Conservation (phyloP, 2,888 invertebrate species). For the Nysson spinosus region DNA sequence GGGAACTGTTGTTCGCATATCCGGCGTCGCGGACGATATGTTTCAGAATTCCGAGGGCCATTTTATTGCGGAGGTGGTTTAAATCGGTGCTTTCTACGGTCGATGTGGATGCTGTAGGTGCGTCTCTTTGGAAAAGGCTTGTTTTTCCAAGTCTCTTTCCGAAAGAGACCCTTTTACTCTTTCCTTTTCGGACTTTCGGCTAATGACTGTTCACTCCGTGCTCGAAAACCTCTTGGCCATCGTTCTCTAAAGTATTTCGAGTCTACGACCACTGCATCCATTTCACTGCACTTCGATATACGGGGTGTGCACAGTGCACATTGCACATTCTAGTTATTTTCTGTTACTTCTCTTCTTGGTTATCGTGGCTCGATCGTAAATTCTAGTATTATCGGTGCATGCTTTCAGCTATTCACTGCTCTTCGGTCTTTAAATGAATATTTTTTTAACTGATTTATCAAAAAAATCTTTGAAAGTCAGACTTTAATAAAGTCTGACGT, state of each 20-base stretch:
- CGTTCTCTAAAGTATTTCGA: constrained; percentile 36
- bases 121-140: constrained; percentile 23
- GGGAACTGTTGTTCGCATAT: no score
- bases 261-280: constrained; percentile 23
- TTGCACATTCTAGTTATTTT: no score
- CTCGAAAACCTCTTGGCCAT: constrained; percentile 54
- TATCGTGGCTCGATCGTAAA: no score
- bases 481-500: no score
- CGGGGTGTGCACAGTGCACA: neutral
- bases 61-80: constrained; percentile 21
- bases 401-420: no score
- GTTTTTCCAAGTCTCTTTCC: constrained; percentile 42
- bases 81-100: constrained; percentile 30
- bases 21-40: neutral
- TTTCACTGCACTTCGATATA: constrained; percentile 9
- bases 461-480: no score
- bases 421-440: no score
- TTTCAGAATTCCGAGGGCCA: constrained; percentile 25
- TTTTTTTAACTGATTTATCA: no score
- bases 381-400: no score
- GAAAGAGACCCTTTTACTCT: constrained; percentile 45
- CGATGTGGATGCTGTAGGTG: neutral
- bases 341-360: no score
- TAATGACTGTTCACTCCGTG: constrained; percentile 66
- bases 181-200: constrained; percentile 44